Evolutionary conservation across 2,797 vertebrate genomes (phyloP), one percentile per base, ranked within the genome.

Genomic region (Chaenodraco wilsoni): DNA sequence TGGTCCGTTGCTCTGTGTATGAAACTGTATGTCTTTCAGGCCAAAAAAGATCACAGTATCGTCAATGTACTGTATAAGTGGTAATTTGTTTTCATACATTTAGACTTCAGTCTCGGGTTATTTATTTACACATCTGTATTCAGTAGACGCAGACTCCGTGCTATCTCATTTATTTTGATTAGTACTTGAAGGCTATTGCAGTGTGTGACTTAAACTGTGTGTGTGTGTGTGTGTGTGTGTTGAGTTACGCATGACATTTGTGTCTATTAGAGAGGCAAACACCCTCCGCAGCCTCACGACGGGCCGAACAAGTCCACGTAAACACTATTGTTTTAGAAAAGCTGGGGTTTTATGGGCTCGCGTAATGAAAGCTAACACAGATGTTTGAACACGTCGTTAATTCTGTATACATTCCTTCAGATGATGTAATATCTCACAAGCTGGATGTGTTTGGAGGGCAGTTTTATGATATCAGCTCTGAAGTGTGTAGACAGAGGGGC

Each of bases 321-420:
- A 92, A 90, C 89, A 89, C 57, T 40, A 84, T 88, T 91, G 87
- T 87, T 92, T 83, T 81, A 88, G 87, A 84, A 86, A 71, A 74
- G 84, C 72, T 62, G 1, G 56, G 69, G 64, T 79, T 89, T 88
- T 87, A 88, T 76, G 84, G 78, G 87, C 87, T 63, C 9, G 27
- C 67, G 76, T 84, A 87, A 91, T 86, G 84, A 89, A 90, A 89
- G 79, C 86, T 75, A 76, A 82, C 74, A 66, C 90, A 93, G 91
- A 91, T 92, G 90, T 92, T 91, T 86, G 88, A 90, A 87, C 85
- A 85, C 74, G 64, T 82, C 65, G 78, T 90, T 89, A 84, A 88
- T 90, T 83, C 82, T 92, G 89, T 89, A 85, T 90, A 83, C 86
- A 90, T 91, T 90, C 91, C 86, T 84, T 41, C 72, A 59, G 33